Conservation (phyloP, 1,140 invertebrate species). For the Drosophila repleta region DNA sequence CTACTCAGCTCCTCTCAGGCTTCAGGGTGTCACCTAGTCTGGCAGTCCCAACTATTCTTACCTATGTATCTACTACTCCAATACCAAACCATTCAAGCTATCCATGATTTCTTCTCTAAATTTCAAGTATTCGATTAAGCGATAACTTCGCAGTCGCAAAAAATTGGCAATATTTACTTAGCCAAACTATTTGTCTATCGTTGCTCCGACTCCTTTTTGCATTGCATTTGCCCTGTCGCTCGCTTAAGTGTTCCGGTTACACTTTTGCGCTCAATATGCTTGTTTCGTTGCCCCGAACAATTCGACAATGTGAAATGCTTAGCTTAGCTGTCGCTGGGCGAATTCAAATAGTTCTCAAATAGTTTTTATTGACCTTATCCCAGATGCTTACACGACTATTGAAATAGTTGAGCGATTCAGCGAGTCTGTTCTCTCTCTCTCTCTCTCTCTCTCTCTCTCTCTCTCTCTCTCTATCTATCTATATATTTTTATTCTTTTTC, state of each 20-base stretch:
- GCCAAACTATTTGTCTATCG: conserved; percentile 7
- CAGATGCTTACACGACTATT: conserved; percentile 10
- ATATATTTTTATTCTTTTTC: background rate
- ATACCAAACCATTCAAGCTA: no score
- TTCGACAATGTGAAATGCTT: conserved; percentile 24
- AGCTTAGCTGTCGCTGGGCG: conserved; percentile 20
- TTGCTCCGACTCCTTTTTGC: no score
- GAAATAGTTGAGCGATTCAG: conserved; percentile 30
- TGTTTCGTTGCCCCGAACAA: background rate
- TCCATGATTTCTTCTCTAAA: no score
- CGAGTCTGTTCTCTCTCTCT: conserved; percentile 32
- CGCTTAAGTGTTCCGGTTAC: background rate
- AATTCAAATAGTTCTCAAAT: conserved; percentile 28
- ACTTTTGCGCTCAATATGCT: background rate
- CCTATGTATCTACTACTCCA: no score
- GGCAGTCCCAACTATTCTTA: no score
- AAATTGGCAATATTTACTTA: background rate
- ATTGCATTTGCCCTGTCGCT: background rate
- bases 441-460: no score
- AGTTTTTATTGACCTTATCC: conserved; percentile 29
- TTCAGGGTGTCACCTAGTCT: no score
- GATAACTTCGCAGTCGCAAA: background rate
- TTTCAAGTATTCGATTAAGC: background rate
- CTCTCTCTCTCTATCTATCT: background rate
- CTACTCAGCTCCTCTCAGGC: no score